phyloP scores from a whole-genome alignment of 2,888 invertebrate species.

The Thelaira solivaga region DNA sequence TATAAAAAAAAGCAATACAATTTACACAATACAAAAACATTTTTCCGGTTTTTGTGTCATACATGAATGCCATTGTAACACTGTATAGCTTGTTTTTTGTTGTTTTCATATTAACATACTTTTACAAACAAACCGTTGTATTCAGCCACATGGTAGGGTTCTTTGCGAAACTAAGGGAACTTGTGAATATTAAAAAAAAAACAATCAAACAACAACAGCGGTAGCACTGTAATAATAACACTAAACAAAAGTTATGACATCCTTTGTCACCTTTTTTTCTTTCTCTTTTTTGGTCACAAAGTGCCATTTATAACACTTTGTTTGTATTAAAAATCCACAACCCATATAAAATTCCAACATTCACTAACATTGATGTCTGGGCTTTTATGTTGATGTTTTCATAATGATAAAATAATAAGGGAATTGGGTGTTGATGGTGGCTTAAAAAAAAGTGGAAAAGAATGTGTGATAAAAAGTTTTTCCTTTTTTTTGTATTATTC shows the following conservation, averaged over 20 bases:
- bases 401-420: constrained; percentile 36
- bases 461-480: background rate
- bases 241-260: constrained; percentile 71
- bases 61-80: background rate
- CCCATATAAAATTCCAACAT: constrained; percentile 3
- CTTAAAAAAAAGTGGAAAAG: background rate
- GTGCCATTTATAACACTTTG: constrained; percentile 65
- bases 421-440: no score
- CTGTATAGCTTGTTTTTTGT: background rate
- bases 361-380: background rate
- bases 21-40: no score
- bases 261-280: constrained; percentile 74
- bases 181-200: no score
- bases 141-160: no score
- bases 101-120: no score
- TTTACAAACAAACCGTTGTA: no score
- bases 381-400: background rate
- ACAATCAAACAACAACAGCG: background rate
- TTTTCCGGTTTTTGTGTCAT: constrained; percentile 39
- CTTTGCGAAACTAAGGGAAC: no score
- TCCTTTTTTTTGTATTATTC: background rate
- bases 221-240: no score
- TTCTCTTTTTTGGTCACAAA: constrained; percentile 70
- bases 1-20: no score
- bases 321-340: constrained; percentile 24